Percentiles rank a stretch among this genome's conserved stretches.
Evolutionary conservation across 2,113 vertebrate species (phyloP).

Genomic region (Sterrhoptilus dennistouni): DNA sequence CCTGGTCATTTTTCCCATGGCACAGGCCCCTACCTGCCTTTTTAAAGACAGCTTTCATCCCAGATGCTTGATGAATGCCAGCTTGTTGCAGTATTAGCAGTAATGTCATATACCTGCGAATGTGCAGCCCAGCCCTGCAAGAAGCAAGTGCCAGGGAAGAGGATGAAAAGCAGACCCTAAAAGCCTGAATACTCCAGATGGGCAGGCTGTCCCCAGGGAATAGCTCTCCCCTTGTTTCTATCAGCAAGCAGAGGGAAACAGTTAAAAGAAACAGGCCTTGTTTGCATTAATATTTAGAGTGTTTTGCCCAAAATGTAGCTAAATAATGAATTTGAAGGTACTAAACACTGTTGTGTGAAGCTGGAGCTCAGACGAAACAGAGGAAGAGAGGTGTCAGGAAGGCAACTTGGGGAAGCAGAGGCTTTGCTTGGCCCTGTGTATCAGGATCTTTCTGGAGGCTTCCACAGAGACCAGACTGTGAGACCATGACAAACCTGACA

Average conservation of each 20-base stretch:
- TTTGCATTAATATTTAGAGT: conserved; percentile 60
- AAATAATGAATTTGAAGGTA: conserved; percentile 59
- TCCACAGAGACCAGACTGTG: neutral
- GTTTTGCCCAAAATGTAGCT: conserved; percentile 50
- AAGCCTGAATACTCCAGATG: conserved; percentile 51
- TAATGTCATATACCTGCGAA: conserved; percentile 38
- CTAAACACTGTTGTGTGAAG: conserved; percentile 47
- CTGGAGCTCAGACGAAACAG: conserved; percentile 7
- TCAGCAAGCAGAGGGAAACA: conserved; percentile 55
- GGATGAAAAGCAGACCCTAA: conserved; percentile 29
- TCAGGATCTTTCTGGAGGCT: neutral
- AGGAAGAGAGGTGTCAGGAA: neutral
- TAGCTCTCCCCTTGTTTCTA: conserved; percentile 52
- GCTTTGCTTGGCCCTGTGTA: neutral
- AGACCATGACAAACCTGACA: neutral
- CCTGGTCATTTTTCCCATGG: conserved; percentile 40
- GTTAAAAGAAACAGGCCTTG: conserved; percentile 63
- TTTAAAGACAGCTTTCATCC: conserved; percentile 30
- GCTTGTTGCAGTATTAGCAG: neutral
- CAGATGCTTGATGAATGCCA: neutral
- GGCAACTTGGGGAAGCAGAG: neutral
- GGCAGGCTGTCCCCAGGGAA: conserved; percentile 39
- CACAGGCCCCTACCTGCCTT: conserved; percentile 34
- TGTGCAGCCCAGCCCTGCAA: neutral
- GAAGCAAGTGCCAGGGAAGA: neutral